A percentile compares a stretch with the other conserved stretches of the same genome.
phyloP scores from a whole-genome alignment of 2,888 invertebrate species.

The Philhelius pedissequus region DNA sequence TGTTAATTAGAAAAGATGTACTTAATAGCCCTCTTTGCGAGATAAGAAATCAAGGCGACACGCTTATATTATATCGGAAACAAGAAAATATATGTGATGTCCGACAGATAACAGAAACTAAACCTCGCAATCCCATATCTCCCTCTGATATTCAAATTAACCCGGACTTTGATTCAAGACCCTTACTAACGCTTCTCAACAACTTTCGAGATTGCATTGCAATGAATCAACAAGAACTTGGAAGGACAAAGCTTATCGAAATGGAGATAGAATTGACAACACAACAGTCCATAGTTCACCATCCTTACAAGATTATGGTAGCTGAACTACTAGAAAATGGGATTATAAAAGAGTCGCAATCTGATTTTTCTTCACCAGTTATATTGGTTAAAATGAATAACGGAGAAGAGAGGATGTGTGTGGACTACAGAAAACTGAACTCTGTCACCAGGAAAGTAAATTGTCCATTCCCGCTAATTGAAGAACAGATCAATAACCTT shows the following conservation, averaged over 20 bases:
- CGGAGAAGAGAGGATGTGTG: too few species aligned
- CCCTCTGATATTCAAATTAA: neutral
- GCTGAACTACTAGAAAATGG: neutral
- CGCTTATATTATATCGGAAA: neutral
- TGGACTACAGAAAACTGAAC: too few species aligned
- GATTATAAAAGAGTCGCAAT: neutral
- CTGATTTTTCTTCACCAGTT: neutral
- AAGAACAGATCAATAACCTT: neutral
- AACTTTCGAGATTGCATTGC: neutral
- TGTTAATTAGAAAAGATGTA: neutral
- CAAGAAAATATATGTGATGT: neutral
- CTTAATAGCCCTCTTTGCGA: neutral
- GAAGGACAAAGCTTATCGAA: neutral
- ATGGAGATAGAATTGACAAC: neutral
- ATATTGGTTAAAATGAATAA: too few species aligned
- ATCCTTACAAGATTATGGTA: neutral
- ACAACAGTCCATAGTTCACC: neutral
- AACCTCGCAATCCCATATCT: neutral
- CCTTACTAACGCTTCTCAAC: neutral
- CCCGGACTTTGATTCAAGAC: neutral
- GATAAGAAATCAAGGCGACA: neutral
- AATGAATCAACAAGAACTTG: neutral
- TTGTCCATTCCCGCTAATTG: too few species aligned
- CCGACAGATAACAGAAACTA: neutral
- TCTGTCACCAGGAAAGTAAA: too few species aligned